Evolutionary conservation across 2,113 vertebrate species (phyloP).

Genomic region (Halichoeres trimaculatus): DNA sequence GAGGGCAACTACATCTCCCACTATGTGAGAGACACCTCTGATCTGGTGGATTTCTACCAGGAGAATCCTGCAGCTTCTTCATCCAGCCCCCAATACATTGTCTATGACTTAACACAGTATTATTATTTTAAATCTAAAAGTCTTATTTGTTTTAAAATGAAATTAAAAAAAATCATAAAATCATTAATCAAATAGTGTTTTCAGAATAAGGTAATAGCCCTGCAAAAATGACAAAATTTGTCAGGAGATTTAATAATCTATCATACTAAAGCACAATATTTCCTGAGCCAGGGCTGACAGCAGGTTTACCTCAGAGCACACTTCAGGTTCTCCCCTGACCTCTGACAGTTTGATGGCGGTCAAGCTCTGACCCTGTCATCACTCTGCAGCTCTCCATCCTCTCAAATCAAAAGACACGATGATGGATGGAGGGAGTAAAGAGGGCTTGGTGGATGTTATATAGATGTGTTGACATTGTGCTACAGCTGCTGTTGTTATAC

Average conservation of each 20-base stretch:
- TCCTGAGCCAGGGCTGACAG: slow-evolving; percentile 3
- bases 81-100: no score
- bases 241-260: neutral
- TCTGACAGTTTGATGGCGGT: slow-evolving; percentile 63
- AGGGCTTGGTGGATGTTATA: slow-evolving; percentile 27
- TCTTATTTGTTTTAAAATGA: no score
- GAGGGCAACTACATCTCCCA: no score
- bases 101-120: no score
- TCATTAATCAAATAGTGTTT: no score
- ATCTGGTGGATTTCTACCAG: no score
- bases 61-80: no score
- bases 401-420: slow-evolving; percentile 58
- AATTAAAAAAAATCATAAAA: no score
- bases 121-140: no score
- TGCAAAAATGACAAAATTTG: neutral
- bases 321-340: slow-evolving; percentile 53
- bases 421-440: slow-evolving; percentile 40
- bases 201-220: neutral
- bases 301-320: slow-evolving; percentile 33
- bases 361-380: slow-evolving; percentile 71
- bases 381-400: slow-evolving; percentile 24
- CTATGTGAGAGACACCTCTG: no score
- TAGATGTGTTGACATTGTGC: slow-evolving; percentile 48
- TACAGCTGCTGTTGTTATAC: slow-evolving; percentile 37
- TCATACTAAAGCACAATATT: neutral